Conservation (phyloP, 1,140 invertebrate species). For the Metaphire vulgaris region DNA sequence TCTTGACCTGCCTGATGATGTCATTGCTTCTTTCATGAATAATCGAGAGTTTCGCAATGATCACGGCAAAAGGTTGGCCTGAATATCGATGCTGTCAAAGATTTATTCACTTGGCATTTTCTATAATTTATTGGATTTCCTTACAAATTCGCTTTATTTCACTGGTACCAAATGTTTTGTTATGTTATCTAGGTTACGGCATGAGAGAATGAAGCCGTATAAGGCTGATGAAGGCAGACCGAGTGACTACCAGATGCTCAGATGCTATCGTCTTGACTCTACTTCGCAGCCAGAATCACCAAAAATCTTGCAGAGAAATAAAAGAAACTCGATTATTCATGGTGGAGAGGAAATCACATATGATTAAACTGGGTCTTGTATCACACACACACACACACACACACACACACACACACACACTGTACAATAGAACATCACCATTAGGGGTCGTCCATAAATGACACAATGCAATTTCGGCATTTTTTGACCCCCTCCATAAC, state of each 20-base stretch:
- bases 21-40: background rate
- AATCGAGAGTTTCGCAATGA: background rate
- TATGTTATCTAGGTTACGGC: slow-evolving; percentile 46
- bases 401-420: too few species aligned
- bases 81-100: too few species aligned
- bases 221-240: slow-evolving; percentile 44
- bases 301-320: slow-evolving; percentile 26
- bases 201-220: slow-evolving; percentile 47
- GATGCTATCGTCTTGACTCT: slow-evolving; percentile 39
- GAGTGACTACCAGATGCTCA: slow-evolving; percentile 48
- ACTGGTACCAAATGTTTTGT: too few species aligned
- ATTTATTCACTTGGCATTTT: too few species aligned
- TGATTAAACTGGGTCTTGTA: too few species aligned
- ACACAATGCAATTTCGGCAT: too few species aligned
- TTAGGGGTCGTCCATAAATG: too few species aligned
- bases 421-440: too few species aligned
- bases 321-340: background rate
- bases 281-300: slow-evolving; percentile 39
- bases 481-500: too few species aligned
- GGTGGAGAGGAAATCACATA: background rate
- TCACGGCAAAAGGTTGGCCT: background rate
- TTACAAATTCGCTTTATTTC: too few species aligned
- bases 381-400: too few species aligned
- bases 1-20: background rate
- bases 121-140: too few species aligned